A percentile compares a stretch with the other conserved stretches of the same genome.
phyloP scores from a whole-genome alignment of 64 coral and sea anemone genomes.

The Montipora cactus region DNA sequence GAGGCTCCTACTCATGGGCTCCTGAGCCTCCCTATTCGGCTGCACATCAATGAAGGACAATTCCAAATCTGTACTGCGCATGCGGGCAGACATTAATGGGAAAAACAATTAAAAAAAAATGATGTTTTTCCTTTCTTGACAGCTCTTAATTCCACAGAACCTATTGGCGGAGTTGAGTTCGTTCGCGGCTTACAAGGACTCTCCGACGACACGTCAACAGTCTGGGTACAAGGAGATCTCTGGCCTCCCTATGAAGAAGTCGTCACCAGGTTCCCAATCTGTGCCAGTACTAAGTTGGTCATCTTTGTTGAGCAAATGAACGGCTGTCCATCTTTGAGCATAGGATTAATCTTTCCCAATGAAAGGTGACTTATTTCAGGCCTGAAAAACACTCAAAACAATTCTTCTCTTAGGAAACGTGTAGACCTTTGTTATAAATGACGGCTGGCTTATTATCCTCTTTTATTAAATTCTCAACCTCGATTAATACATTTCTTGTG shows the following conservation, averaged over 20 bases:
- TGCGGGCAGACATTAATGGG: too few species aligned
- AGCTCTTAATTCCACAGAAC: not conserved
- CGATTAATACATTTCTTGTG: too few species aligned
- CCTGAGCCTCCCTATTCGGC: too few species aligned
- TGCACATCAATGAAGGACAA: too few species aligned
- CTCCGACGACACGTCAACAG: not conserved
- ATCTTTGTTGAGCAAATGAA: not conserved
- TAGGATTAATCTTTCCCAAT: slow-evolving; percentile 12
- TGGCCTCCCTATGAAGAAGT: slow-evolving; percentile 3
- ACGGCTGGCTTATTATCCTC: too few species aligned
- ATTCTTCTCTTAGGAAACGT: too few species aligned
- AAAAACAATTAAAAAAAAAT: too few species aligned
- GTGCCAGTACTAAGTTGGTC: not conserved
- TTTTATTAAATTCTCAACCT: too few species aligned
- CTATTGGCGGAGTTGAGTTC: not conserved
- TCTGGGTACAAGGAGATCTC: not conserved
- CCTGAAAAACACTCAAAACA: too few species aligned
- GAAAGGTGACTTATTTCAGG: not conserved
- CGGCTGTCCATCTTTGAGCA: not conserved
- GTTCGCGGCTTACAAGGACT: not conserved
- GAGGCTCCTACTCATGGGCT: too few species aligned
- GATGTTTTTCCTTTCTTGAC: not conserved
- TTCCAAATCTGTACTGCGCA: too few species aligned
- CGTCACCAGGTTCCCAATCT: slow-evolving; percentile 1
- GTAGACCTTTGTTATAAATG: too few species aligned